These are phyloP conservation scores for Diploptera punctata DNA, from an alignment of 2,888 invertebrate species.

Conservation along the genomic window DNA sequence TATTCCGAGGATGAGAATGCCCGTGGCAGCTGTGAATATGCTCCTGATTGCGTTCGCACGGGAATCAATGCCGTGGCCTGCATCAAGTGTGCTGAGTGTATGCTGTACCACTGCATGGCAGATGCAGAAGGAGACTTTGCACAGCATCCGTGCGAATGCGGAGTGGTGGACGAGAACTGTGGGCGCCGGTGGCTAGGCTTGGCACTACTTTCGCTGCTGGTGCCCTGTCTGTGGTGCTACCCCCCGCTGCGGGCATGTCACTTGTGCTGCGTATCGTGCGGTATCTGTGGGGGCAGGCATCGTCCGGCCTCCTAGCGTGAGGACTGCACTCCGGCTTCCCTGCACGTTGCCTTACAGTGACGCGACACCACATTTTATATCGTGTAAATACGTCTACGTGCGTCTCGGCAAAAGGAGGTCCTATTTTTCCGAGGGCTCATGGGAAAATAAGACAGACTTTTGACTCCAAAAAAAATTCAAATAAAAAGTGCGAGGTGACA, in stretches of 20 bases:
- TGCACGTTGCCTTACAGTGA: slow-evolving; percentile 34
- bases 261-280: slow-evolving; percentile 80
- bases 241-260: slow-evolving; percentile 86
- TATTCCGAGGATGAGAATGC: slow-evolving; percentile 85
- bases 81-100: slow-evolving; percentile 85
- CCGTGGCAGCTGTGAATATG: slow-evolving; percentile 84
- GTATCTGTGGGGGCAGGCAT: slow-evolving; percentile 85
- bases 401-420: slow-evolving; percentile 46
- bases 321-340: neutral
- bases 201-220: slow-evolving; percentile 81
- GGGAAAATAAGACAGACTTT: slow-evolving; percentile 49
- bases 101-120: slow-evolving; percentile 93
- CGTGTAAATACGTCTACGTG: slow-evolving; percentile 27
- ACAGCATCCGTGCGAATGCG: slow-evolving; percentile 84
- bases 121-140: slow-evolving; percentile 89
- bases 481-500: neutral
- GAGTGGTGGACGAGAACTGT: slow-evolving; percentile 66
- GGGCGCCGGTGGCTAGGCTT: slow-evolving; percentile 87
- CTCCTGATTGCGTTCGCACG: slow-evolving; percentile 82
- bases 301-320: slow-evolving; percentile 47
- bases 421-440: slow-evolving; percentile 51
- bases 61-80: slow-evolving; percentile 86
- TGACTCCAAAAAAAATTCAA: slow-evolving; percentile 43
- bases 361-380: slow-evolving; percentile 34
- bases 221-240: slow-evolving; percentile 96